These are phyloP conservation scores for Cephus pulcher DNA, from an alignment of 2,888 invertebrate species.

Conservation along the genomic window DNA sequence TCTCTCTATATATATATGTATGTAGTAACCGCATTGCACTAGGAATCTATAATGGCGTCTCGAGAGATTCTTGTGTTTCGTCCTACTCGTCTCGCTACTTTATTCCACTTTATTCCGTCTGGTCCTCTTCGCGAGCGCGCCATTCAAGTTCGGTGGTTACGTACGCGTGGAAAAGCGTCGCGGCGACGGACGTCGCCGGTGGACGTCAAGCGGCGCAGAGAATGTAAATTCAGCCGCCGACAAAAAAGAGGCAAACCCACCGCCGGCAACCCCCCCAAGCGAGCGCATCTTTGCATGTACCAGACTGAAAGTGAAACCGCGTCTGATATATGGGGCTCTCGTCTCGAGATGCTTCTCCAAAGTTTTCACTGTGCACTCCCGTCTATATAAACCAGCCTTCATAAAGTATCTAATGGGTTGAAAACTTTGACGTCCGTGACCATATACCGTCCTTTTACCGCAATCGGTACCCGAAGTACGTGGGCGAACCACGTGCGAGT, in stretches of 20 bases:
- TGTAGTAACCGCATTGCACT: neutral
- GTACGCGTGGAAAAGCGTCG: conserved; percentile 4
- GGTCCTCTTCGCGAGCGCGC: neutral
- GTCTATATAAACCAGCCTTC: neutral
- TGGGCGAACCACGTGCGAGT: neutral
- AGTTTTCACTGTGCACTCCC: neutral
- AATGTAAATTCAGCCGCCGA: conserved; percentile 23
- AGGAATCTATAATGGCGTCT: neutral
- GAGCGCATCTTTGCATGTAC: conserved; percentile 8
- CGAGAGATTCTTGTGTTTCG: neutral
- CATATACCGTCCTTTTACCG: neutral
- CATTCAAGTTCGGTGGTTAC: neutral
- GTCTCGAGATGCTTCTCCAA: neutral
- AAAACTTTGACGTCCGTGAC: neutral
- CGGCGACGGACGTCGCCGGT: conserved; percentile 10
- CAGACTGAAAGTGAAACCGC: conserved; percentile 9
- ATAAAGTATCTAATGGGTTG: neutral
- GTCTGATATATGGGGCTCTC: conserved; percentile 1
- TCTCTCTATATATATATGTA: neutral
- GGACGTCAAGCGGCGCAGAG: conserved; percentile 22
- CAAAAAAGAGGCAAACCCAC: conserved; percentile 14
- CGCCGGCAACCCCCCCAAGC: conserved; percentile 9
- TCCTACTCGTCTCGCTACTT: neutral
- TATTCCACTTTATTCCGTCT: neutral
- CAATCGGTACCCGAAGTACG: neutral